Base-by-base conservation (phyloP, 2,888 invertebrate species). In the Drosophila demipolita region DNA sequence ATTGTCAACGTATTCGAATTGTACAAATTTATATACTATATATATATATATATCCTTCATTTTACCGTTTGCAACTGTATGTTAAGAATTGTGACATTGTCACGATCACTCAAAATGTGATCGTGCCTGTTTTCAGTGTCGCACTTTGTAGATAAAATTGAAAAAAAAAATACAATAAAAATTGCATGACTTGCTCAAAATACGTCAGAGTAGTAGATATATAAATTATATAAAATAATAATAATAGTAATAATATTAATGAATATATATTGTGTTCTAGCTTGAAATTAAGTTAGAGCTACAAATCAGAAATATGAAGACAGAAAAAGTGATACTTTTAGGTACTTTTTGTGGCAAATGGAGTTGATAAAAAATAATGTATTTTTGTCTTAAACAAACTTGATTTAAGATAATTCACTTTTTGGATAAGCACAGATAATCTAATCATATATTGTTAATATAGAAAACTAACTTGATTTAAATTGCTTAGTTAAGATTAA, bases 51-150 rank as follows among this genome's bases (percentile, higher is more conserved):
- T 54, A 77, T 75, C 63, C 74, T 75, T 29, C 57, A 40, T 20
- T 42, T 70, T 73, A 73, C 48, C 69, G 75, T 62, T 73, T 26
- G 2, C 35, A 60, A 73, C 38, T 57, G 68, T 66, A 40, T 64
- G 50, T 60, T 59, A 53, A 35, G 23, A 52, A 69, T 79, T 68
- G 35, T 58, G 75, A 62, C 77, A 74, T 73, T 69, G 87, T 86
- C 83, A 84, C 89, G 89, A 88, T 73, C 72, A 62, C 33, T 62
- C 23, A 26, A 54, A 57, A 64, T 52, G 36, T 65, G 86, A 73
- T 88, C 83, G 83, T 88, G 83, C 69, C 61, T 69, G 55, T 29
- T 62, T 60, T 59, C 20, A 49, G 67, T 63, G 57, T 64, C 49
- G 63, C 49, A 55, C 52, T 55, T 66, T 26, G 45, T 29, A 33